Percentiles rank a stretch among this genome's conserved stretches.
Conservation (phyloP, 2,113 vertebrate species). For the Pipra filicauda region DNA sequence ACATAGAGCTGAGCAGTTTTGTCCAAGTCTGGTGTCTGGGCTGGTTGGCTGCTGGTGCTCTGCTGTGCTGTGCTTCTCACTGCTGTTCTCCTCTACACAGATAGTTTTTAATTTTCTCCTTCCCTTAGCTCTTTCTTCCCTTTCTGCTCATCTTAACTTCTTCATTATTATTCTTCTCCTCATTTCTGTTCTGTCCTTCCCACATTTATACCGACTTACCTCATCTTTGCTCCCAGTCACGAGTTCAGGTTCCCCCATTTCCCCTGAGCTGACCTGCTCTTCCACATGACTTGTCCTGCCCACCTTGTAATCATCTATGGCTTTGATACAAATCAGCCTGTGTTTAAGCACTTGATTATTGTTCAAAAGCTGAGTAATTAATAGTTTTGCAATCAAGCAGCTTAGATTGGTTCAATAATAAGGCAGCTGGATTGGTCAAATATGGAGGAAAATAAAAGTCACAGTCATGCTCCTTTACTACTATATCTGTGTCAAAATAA, state of each 20-base stretch:
- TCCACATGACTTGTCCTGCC: background rate
- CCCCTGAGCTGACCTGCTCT: rapidly evolving
- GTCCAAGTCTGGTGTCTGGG: background rate
- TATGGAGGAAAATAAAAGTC: background rate
- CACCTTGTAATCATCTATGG: background rate
- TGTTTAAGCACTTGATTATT: background rate
- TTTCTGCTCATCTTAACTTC: background rate
- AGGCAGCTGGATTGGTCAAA: background rate
- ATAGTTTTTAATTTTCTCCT: background rate
- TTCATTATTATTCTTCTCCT: background rate
- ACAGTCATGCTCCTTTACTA: background rate
- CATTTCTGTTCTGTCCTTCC: background rate
- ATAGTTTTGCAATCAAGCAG: background rate
- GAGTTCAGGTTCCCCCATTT: background rate
- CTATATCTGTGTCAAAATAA: background rate
- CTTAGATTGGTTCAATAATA: background rate
- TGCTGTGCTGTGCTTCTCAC: background rate
- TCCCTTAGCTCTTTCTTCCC: background rate
- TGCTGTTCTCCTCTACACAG: rapidly evolving
- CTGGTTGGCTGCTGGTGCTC: background rate
- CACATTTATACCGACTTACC: rapidly evolving
- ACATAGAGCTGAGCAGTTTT: background rate
- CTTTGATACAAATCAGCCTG: background rate
- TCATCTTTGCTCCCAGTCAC: background rate
- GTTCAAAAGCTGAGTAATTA: background rate